Evolutionary conservation across 2,113 vertebrate genomes (phyloP), one percentile per base, ranked within the genome.

Genomic region (Cephalopholis sonnerati): DNA sequence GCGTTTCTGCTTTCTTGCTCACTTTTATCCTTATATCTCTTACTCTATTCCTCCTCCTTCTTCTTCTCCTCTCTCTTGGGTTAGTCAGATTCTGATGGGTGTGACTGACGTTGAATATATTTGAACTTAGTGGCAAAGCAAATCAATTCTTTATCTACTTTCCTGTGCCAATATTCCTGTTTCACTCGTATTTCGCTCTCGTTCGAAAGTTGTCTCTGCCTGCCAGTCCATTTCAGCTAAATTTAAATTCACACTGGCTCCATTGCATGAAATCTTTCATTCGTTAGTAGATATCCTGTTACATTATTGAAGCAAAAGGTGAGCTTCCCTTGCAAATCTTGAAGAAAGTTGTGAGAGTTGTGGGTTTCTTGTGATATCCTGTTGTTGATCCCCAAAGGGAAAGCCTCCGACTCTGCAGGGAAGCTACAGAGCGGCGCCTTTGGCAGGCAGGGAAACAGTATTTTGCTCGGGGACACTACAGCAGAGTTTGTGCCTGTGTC

Each of bases 391-490:
- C 76, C 69, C 44, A 59, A 66, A 76, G 73, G 84, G 46, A 55
- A 74, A 65, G 10, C 53, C 39, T 46, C 9, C 0, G 2, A 73
- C 22, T 87, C 29, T 12, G 25, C n/a, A 2, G 51, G 36, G 61
- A 57, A 76, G 82, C 82, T 73, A 24, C 29, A 81, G 9, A 83
- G 75, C 53, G 0, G 17, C 11, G 80, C 83, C 75, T 63, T 63
- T 63, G 75, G 74, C 78, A 25, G 61, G 59, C 75, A 59, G 55
- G 57, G 63, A 41, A 74, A 66, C 41, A n/a, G 17, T 27, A 11
- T 83, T 12, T 82, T 77, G 70, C 79, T 81, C 11, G n/a, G 86
- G 82, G 80, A 72, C 77, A 75, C 81, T 55, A 69, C 48, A 64
- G 74, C 61, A 22, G 51, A 77, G 41, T 59, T 50, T n/a, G 9